Conservation (phyloP, 2,888 invertebrate genomes). For the Dugesia japonica region DNA sequence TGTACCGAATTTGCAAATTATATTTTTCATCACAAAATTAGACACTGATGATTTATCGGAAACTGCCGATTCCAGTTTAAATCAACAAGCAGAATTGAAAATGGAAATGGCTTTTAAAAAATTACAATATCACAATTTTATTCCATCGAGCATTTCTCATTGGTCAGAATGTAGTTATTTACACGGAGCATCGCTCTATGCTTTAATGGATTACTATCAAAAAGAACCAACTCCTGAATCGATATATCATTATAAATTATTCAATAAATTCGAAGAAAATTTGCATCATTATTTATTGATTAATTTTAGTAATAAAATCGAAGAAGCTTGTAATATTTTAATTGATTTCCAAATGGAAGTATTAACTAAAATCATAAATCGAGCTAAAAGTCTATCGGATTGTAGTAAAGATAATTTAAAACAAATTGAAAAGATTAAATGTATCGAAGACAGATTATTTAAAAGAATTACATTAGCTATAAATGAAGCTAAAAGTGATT, state of each 20-base stretch:
- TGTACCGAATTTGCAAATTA: background rate
- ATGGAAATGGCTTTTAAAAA: slow-evolving; percentile 13
- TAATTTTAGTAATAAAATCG: background rate
- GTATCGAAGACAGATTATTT: background rate
- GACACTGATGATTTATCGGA: background rate
- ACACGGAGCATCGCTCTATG: background rate
- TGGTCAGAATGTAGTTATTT: slow-evolving; percentile 1
- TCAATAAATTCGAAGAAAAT: background rate
- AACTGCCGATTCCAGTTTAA: background rate
- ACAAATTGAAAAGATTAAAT: background rate
- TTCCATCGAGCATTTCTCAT: background rate
- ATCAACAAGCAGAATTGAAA: background rate
- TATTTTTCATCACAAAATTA: slow-evolving; percentile 3
- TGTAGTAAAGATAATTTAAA: background rate
- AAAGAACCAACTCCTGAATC: background rate
- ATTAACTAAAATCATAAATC: background rate
- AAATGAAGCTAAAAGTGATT: background rate
- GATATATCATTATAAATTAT: background rate
- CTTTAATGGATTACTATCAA: background rate
- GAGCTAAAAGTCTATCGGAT: background rate
- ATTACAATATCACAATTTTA: background rate
- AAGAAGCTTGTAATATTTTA: background rate
- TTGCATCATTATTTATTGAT: background rate
- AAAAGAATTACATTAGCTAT: background rate
- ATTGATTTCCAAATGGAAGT: background rate